Base-by-base conservation (phyloP, 2,797 vertebrate species). In the Peromyscus attwateri region DNA sequence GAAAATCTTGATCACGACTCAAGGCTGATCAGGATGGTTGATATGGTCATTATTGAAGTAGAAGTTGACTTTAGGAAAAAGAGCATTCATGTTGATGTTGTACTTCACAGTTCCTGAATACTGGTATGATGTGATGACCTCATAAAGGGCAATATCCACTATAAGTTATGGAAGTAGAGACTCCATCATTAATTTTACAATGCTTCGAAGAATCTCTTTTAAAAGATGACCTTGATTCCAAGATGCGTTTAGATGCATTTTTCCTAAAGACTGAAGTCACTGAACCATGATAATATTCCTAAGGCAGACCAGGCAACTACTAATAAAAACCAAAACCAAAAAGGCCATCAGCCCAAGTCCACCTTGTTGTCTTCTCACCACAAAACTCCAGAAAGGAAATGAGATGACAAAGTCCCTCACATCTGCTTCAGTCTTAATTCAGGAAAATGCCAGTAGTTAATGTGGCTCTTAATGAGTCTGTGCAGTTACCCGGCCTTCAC, bases 191-290 rank as follows among this genome's bases (percentile, higher is more conserved):
- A 89, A 79, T 34, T 64, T 5, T 19, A 55, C 29, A 3, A 0
- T 80, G 27, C 46, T 46, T 14, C 89, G 57, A 84, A 83, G 57
- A 75, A 11, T 70, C 43, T 70, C 11, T 75, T 88, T 80, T 83
- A 64, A 11, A 92, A 94, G 81, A 46, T 57, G 14, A 3, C 29
- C 23, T 66, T 10, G 5, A 34, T 55, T n/a, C 43, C 70, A 92
- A 90, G 87, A 90, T 93, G 46, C 60, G 25, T 71, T 95, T 84
- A 89, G 89, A 70, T 73, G 16, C 68, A 62, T 87, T 87, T 93
- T 52, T 37, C 7, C 10, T 12, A 79, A 93, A 57, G 46, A 94
- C 87, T 71, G 13, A 92, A 84, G 46, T 79, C 60, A 40, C 19
- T 62, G 5, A 60, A 79, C 66, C 52, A 5, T 25, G 34, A 73